These are phyloP conservation scores for Labia minor DNA, from an alignment of 2,888 invertebrate genomes.

Conservation along the genomic window DNA sequence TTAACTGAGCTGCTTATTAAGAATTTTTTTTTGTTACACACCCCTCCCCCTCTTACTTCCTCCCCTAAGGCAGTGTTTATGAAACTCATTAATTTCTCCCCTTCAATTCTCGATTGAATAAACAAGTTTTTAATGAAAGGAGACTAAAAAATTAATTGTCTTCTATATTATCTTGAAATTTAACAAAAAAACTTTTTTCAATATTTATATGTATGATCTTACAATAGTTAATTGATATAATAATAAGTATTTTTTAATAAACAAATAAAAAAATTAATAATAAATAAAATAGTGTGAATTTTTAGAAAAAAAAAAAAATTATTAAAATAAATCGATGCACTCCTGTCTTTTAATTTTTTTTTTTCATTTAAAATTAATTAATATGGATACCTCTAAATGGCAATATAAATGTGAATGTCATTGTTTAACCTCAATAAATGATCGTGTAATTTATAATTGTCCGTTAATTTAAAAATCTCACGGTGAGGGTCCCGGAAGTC, in stretches of 20 bases:
- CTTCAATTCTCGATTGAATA: no score
- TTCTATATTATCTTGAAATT: no score
- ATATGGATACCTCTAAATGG: neutral
- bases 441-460: slow-evolving; percentile 5
- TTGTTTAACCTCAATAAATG: slow-evolving; percentile 7
- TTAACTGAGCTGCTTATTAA: neutral
- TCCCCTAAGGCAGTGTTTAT: neutral
- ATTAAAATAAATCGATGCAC: neutral
- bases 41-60: no score
- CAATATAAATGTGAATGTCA: neutral
- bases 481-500: slow-evolving; percentile 8
- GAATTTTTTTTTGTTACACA: no score
- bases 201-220: no score
- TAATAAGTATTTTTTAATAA: neutral
- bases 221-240: no score
- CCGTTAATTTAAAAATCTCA: neutral
- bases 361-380: neutral
- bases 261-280: neutral
- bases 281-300: neutral
- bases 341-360: neutral
- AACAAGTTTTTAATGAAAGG: no score
- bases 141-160: no score
- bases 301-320: neutral
- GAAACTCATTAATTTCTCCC: neutral
- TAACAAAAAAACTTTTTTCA: no score